Evolutionary conservation across 2,113 vertebrate species (phyloP).

Genomic region (Sinocyclocheilus grahami): DNA sequence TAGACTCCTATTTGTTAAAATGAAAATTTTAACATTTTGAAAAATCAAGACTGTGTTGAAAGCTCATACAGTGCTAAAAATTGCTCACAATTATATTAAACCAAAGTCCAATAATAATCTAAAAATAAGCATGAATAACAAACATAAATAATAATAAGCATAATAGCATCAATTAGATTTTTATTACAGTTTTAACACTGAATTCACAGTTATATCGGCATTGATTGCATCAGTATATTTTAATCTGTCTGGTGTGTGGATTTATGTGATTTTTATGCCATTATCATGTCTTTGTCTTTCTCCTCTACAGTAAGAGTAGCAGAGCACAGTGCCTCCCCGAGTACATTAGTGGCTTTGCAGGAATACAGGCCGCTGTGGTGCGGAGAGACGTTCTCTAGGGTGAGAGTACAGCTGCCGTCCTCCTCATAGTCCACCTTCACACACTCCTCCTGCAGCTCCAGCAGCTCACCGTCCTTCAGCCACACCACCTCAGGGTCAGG

Average conservation of each 20-base stretch:
- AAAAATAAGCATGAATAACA: neutral
- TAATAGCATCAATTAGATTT: neutral
- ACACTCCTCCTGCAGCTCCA: slow-evolving; percentile 64
- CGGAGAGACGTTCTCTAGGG: slow-evolving; percentile 58
- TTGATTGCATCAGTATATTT: neutral
- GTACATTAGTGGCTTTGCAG: slow-evolving; percentile 72
- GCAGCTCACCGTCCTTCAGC: slow-evolving; percentile 68
- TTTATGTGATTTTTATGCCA: neutral
- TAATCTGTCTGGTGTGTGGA: neutral
- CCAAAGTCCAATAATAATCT: neutral
- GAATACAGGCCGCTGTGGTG: slow-evolving; percentile 70
- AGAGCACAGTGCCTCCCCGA: slow-evolving; percentile 69
- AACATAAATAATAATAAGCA: neutral
- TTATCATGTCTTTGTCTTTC: neutral
- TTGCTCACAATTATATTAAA: neutral
- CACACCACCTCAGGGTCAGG: slow-evolving; percentile 81
- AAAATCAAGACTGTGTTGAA: too few relatives aligned
- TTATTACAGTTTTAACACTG: slow-evolving; percentile 11
- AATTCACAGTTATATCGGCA: neutral
- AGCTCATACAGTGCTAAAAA: neutral
- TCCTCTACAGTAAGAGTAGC: slow-evolving; percentile 57
- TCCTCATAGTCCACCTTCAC: slow-evolving; percentile 77
- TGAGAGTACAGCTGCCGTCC: slow-evolving; percentile 74
- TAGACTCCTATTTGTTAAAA: neutral
- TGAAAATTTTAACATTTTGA: neutral